Percentiles rank a stretch among this genome's conserved stretches.
Conservation (phyloP, 2,113 vertebrate species). For the Hemiprocne comata region DNA sequence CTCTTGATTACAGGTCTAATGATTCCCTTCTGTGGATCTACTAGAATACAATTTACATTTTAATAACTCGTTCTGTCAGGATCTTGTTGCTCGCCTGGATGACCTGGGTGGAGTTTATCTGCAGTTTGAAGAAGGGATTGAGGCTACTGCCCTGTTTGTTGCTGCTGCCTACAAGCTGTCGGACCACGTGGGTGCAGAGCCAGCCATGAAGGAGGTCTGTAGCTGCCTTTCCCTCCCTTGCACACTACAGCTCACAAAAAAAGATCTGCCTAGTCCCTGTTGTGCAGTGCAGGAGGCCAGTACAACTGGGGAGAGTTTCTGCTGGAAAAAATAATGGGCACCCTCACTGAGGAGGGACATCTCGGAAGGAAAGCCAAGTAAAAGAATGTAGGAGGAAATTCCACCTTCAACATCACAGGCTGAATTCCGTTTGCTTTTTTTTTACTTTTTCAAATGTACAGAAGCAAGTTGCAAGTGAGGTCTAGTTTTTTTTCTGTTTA, state of each 20-base stretch:
- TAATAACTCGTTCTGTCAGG: conserved; percentile 73
- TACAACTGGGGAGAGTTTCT: not conserved
- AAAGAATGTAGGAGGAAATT: not conserved
- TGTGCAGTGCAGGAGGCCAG: not conserved
- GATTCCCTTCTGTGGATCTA: not conserved
- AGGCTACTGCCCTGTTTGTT: conserved; percentile 92
- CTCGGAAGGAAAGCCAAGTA: not conserved
- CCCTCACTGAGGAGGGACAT: not conserved
- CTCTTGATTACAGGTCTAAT: not conserved
- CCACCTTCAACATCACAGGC: not conserved
- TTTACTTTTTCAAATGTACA: not conserved
- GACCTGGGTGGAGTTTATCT: conserved; percentile 94
- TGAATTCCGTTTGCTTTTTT: not conserved
- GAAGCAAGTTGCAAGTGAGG: not conserved
- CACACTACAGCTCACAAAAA: not conserved
- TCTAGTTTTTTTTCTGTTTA: not conserved
- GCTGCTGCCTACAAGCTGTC: conserved; percentile 92
- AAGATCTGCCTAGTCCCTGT: not conserved
- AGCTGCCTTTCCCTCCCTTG: not conserved
- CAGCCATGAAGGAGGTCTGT: conserved; percentile 92
- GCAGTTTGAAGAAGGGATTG: conserved; percentile 97
- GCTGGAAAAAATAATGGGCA: not conserved
- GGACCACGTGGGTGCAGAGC: conserved; percentile 91
- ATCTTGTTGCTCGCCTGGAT: conserved; percentile 95
- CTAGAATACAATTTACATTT: not conserved